Conservation (phyloP, 1,140 invertebrate species). For the Archivesica marissinica region DNA sequence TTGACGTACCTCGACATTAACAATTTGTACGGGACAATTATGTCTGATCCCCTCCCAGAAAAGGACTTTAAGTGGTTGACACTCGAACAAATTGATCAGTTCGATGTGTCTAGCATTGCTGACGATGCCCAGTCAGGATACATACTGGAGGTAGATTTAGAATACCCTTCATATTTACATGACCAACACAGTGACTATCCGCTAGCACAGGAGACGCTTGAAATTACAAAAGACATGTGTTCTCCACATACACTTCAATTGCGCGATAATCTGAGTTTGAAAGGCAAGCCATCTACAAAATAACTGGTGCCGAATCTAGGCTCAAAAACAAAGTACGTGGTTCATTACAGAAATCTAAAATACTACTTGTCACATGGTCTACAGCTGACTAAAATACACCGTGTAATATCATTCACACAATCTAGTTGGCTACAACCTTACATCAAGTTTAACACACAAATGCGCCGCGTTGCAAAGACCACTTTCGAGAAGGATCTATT, state of each 20-base stretch:
- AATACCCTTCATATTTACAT: slow-evolving; percentile 80
- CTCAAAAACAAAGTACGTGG: neutral
- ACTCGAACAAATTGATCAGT: slow-evolving; percentile 60
- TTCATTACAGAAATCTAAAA: slow-evolving; percentile 17
- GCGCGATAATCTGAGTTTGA: neutral
- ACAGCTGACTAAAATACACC: neutral
- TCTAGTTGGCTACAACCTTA: neutral
- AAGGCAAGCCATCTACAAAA: neutral
- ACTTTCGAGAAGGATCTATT: slow-evolving; percentile 9
- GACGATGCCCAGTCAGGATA: neutral
- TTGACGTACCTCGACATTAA: slow-evolving; percentile 76
- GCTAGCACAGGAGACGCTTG: neutral
- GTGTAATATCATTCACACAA: neutral
- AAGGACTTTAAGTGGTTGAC: slow-evolving; percentile 76
- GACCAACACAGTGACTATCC: neutral
- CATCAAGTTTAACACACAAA: neutral
- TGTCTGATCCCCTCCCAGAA: neutral
- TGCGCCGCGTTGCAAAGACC: neutral
- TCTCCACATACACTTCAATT: neutral
- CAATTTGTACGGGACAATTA: slow-evolving; percentile 39
- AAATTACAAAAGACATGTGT: neutral
- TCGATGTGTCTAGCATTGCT: slow-evolving; percentile 7
- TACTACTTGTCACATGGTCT: neutral
- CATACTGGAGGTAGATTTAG: slow-evolving; percentile 58
- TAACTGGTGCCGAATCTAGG: neutral